Conservation (phyloP, 2,888 invertebrate species). For the Allolobophora icterica region DNA sequence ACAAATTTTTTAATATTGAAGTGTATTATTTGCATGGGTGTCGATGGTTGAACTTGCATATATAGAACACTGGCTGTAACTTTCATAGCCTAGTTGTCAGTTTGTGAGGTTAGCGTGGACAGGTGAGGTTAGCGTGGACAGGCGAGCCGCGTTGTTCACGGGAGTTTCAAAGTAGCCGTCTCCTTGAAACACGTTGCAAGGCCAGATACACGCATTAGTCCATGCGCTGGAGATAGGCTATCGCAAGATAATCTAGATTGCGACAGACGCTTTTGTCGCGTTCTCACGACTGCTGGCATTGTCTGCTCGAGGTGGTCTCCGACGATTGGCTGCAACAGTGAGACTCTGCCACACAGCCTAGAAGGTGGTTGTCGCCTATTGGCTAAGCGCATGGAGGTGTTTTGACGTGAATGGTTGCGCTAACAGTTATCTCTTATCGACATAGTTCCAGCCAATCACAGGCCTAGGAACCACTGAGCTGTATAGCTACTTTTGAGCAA, state of each 20-base stretch:
- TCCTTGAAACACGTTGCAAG: neutral
- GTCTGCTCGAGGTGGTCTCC: constrained; percentile 1
- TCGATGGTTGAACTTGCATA: neutral
- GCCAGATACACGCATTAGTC: neutral
- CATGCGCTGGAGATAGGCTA: neutral
- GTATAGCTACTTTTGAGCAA: neutral
- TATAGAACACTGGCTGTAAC: no score
- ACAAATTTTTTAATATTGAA: neutral
- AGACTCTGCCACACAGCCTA: neutral
- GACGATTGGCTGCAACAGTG: neutral
- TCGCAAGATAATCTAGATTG: neutral
- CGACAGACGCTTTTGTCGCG: neutral
- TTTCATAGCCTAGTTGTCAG: no score
- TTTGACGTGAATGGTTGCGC: constrained; percentile 9
- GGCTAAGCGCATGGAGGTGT: neutral
- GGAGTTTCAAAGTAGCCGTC: neutral
- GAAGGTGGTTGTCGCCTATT: neutral
- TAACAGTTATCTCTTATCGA: neutral
- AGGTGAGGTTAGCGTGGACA: neutral
- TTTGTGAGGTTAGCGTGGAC: no score
- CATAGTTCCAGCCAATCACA: neutral
- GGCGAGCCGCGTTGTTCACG: neutral
- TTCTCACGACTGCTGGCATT: neutral
- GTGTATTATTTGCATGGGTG: neutral
- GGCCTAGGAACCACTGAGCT: neutral